Conservation (phyloP, 2,888 invertebrate genomes). For the Hypsopygia costalis region DNA sequence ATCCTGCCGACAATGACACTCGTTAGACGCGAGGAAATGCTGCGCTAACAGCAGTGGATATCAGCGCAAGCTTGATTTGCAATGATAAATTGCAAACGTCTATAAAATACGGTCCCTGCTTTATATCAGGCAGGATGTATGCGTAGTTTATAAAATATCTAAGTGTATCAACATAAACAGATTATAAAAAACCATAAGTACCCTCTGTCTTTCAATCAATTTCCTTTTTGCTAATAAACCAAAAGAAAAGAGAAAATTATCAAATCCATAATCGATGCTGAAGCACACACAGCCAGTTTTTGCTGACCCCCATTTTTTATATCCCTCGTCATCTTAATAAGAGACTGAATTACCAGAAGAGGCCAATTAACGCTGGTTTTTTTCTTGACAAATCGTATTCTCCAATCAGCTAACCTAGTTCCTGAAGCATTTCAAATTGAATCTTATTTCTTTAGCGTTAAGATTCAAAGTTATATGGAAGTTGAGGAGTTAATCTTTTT, state of each 20-base stretch:
- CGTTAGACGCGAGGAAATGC: no score
- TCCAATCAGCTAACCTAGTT: not conserved
- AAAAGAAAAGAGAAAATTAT: constrained; percentile 6
- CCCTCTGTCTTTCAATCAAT: no score
- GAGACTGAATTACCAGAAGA: not conserved
- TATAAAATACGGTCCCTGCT: no score
- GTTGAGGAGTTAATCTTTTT: not conserved
- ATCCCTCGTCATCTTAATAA: constrained; percentile 4
- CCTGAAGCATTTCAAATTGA: not conserved
- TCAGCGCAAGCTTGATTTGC: no score
- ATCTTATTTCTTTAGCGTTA: not conserved
- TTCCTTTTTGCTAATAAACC: no score
- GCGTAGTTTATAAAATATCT: no score
- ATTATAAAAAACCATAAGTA: no score
- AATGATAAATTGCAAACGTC: no score
- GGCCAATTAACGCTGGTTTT: constrained; percentile 1
- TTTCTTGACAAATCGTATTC: not conserved
- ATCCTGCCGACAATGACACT: no score
- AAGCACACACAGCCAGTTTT: constrained; percentile 6
- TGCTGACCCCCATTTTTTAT: not conserved
- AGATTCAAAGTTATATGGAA: not conserved
- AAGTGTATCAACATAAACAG: no score
- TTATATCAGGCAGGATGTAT: no score
- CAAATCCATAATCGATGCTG: constrained; percentile 12
- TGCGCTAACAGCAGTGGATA: no score